Evolutionary conservation across 2,113 vertebrate species (phyloP).

Genomic region (Paramisgurnus dabryanus): DNA sequence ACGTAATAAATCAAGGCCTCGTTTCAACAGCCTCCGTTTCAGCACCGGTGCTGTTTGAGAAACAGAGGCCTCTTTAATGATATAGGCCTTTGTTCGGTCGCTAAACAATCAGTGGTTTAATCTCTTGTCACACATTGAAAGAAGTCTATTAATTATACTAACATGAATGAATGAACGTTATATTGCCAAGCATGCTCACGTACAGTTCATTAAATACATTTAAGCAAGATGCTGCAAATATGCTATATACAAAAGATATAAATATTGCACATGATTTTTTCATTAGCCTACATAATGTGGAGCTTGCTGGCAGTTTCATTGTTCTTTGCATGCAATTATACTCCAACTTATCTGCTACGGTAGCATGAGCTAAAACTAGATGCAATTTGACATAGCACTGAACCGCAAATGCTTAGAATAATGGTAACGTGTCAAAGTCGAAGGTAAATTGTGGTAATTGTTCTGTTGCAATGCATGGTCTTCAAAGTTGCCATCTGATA

Average conservation of each 20-base stretch:
- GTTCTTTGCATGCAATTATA: not conserved
- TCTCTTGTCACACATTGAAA: not conserved
- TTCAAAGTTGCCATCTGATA: slow-evolving; percentile 1
- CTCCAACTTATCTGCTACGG: not conserved
- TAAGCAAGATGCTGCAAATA: no score
- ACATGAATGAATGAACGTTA: no score
- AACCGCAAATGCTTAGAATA: slow-evolving; percentile 8
- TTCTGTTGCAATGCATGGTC: not conserved
- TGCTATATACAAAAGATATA: no score
- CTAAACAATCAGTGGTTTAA: not conserved
- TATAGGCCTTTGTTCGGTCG: not conserved
- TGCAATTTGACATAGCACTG: not conserved
- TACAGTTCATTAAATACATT: no score
- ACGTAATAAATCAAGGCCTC: slow-evolving; percentile 75
- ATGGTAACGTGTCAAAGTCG: not conserved
- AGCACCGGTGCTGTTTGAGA: slow-evolving; percentile 39
- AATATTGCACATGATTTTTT: no score
- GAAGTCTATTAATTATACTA: not conserved
- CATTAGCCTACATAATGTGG: no score
- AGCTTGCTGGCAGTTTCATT: not conserved
- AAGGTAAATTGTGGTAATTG: slow-evolving; percentile 5
- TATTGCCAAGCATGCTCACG: no score
- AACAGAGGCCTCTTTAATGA: slow-evolving; percentile 19
- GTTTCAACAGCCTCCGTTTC: slow-evolving; percentile 73
- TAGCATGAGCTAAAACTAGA: slow-evolving; percentile 2